A percentile compares a stretch with the other conserved stretches of the same genome.
Conservation (phyloP, 2,888 invertebrate genomes). For the Camponotus fellah region DNA sequence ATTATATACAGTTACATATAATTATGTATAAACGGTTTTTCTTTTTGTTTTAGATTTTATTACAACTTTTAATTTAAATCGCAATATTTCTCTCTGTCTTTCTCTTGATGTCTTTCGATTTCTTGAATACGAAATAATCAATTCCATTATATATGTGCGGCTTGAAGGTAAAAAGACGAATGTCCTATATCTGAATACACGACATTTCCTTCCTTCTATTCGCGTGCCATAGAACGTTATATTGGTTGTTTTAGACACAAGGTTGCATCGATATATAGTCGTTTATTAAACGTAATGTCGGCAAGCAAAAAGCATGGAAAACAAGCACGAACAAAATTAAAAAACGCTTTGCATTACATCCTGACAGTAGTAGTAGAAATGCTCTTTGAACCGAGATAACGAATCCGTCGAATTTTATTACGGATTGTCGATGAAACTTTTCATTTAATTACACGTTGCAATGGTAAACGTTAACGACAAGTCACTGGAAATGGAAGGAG, state of each 20-base stretch:
- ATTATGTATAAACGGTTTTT: no score
- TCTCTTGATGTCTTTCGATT: neutral
- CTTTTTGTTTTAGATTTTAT: neutral
- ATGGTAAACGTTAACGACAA: slow-evolving; percentile 21
- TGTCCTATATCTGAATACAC: slow-evolving; percentile 4
- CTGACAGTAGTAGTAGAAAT: neutral
- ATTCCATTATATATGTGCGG: neutral
- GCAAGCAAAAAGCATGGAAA: neutral
- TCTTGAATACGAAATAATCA: slow-evolving; percentile 10
- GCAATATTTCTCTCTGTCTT: neutral
- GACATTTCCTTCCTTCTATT: slow-evolving; percentile 24
- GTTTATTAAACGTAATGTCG: slow-evolving; percentile 31
- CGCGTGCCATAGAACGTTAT: slow-evolving; percentile 26
- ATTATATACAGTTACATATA: no score
- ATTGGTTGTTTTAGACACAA: slow-evolving; percentile 27
- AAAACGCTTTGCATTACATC: neutral
- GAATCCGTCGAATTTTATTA: neutral
- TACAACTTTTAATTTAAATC: neutral
- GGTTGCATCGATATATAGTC: slow-evolving; percentile 26
- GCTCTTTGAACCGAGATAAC: slow-evolving; percentile 22
- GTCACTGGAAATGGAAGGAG: neutral
- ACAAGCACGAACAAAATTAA: neutral
- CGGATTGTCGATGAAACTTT: slow-evolving; percentile 17
- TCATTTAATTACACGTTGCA: slow-evolving; percentile 36
- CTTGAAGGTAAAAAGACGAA: slow-evolving; percentile 18